Base-by-base conservation (phyloP, 2,888 invertebrate genomes). In the Ormyrus rosae region DNA sequence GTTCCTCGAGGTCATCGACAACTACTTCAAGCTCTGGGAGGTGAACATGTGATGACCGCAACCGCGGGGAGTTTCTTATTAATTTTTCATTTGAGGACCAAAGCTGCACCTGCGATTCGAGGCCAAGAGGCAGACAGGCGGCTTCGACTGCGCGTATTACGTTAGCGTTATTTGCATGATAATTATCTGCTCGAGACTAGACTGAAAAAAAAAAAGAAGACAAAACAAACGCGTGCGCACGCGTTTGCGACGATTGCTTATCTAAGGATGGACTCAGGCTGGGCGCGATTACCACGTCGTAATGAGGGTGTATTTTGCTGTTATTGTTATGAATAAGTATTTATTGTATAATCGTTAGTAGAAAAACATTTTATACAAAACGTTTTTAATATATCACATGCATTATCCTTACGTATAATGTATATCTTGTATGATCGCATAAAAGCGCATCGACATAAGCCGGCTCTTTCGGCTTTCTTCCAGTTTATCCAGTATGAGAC, bases 21-120 rank as follows among this genome's bases (percentile, higher is more conserved):
- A 97, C 93, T 96, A 96, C 91, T 93, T 96, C 91, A 96, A 96
- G 91, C 92, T 97, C 83, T 97, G 97, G 96, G 97, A 97, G 91
- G 95, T 95, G 87, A 97, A 97, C 91, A 96, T 96, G 94, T 95
- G 93, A 94, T 74, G 48, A 60, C 50, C 8, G 13, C 50, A 8
- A 9, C 8, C 19, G 58, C 11, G 50, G 34, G 11, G 53, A 70
- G 50, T 11, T 8, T 51, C n/a, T 11, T 51, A 60, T 45, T 34
- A 34, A 34, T 34, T 34, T 34, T 34, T 34, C 34, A 19, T 68
- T 67, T 13, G 68, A 68, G 68, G 78, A 78, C 61, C 73, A 73
- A 73, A 72, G 68, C 67, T 63, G 68, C 56, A 13, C 45, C 34
- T n/a, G 48, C 6, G 61, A 51, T 34, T 34, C 60, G 46, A n/a